These are phyloP conservation scores for Ephialtes manifestator DNA, from an alignment of 2,888 invertebrate genomes.

Conservation along the genomic window DNA sequence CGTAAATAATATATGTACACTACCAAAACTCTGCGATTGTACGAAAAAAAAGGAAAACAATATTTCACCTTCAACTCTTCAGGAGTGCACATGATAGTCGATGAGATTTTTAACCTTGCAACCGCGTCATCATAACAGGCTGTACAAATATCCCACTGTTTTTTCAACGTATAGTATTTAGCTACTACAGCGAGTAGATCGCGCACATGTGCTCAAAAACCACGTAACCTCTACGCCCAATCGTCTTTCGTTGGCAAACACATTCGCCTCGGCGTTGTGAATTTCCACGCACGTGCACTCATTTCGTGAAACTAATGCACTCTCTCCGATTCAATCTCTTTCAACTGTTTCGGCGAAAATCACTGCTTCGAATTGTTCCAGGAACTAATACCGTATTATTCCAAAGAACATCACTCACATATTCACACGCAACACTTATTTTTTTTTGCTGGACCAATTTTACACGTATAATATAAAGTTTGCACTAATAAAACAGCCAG, in stretches of 20 bases:
- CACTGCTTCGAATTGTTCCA: neutral
- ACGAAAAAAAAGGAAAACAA: neutral
- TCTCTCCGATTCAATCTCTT: conserved; percentile 2
- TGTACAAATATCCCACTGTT: conserved; percentile 6
- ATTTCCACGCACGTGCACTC: conserved; percentile 38
- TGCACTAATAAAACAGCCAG: neutral
- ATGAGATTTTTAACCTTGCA: conserved; percentile 31
- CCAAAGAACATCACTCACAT: neutral
- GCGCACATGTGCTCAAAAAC: conserved; percentile 61
- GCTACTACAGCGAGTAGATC: conserved; percentile 23
- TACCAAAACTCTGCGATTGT: neutral
- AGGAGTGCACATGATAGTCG: conserved; percentile 85
- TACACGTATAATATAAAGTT: neutral
- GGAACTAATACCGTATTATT: neutral
- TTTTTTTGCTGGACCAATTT: neutral
- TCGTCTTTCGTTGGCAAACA: neutral
- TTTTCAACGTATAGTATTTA: conserved; percentile 31
- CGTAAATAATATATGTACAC: neutral
- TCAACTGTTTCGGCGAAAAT: neutral
- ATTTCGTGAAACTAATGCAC: conserved; percentile 38
- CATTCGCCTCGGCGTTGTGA: conserved; percentile 20
- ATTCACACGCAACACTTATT: neutral
- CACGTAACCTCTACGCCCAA: conserved; percentile 29
- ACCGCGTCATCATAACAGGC: conserved; percentile 18
- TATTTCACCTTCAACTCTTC: conserved; percentile 86